Evolutionary conservation across 2,888 invertebrate genomes (phyloP).

Genomic region (Nomada flava): DNA sequence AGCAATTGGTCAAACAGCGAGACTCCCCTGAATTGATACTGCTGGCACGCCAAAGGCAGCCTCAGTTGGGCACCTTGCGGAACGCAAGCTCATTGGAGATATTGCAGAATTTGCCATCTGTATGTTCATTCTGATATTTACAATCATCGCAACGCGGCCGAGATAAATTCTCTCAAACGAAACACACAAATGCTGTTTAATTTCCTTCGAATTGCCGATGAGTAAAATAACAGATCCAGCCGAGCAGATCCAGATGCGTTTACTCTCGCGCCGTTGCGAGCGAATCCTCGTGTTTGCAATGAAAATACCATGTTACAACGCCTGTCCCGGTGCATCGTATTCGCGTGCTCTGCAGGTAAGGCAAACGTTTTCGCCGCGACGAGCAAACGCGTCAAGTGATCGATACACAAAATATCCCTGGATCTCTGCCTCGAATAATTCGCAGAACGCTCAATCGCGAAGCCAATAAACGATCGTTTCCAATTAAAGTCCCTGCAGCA

Average conservation of each 20-base stretch:
- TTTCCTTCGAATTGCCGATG: no score
- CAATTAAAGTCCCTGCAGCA: neutral
- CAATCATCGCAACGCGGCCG: no score
- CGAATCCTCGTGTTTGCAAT: conserved; percentile 10
- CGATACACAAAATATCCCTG: neutral
- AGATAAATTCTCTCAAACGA: no score
- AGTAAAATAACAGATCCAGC: no score
- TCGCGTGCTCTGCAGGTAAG: neutral
- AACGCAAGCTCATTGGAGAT: no score
- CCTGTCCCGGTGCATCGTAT: neutral
- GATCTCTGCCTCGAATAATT: neutral
- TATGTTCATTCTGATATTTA: no score
- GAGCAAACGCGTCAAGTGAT: neutral
- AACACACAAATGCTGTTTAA: no score
- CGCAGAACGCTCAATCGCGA: neutral
- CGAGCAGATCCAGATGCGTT: no score
- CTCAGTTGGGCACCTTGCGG: no score
- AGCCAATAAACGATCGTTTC: neutral
- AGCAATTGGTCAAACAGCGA: neutral
- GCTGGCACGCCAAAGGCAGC: neutral
- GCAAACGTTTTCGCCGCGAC: neutral
- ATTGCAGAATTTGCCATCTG: no score
- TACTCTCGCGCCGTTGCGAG: no score
- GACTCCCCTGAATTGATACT: neutral
- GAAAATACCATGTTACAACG: conserved; percentile 2